Evolutionary conservation across 2,888 invertebrate genomes (phyloP), one percentile per base, ranked within the genome.

Genomic region (Trilocha varians): DNA sequence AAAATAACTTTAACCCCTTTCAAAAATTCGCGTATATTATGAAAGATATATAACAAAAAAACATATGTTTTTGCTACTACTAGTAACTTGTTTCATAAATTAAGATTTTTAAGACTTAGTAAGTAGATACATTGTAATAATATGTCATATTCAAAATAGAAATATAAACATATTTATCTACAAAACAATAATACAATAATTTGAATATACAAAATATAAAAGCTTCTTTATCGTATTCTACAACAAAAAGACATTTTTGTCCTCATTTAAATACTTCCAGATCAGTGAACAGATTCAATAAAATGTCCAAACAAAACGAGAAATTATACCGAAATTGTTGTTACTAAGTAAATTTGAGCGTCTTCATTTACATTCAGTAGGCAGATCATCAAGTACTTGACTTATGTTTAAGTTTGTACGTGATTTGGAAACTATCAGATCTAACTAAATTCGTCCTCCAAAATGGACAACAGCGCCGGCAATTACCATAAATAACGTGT

Each of bases 401-500:
- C 3, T 35, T 52, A 62, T 56, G 59, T 62, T 62, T 25, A 53
- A 25, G 25, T 25, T 25, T 16, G 38, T 37, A 33, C 25, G 3
- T 32, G 37, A 39, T 37, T 59, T 49, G 43, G 45, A 54, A 55
- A 46, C 51, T 59, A 65, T 65, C 59, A 50, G 63, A 65, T 67
- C 48, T 58, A 54, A 59, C 57, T 53, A 50, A 52, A 62, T 52
- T 52, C 48, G 41, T 52, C 43, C 41, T 44, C 54, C 55, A 50
- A 57, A 62, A 62, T 58, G 61, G 62, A 63, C 67, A 68, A 65
- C 57, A 55, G 55, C 51, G 49, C 40, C 40, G 47, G 59, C 64
- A 70, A 71, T 71, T 68, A 70, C 58, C 70, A 70, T 73, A 67
- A 73, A 75, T 74, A 70, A 65, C 57, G 53, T 63, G 61, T 62